Percentiles rank a stretch among this genome's conserved stretches.
Evolutionary conservation across 37 sponge, comb jelly and placozoan species (phyloP).

Genomic region (Aplysina aerophoba): DNA sequence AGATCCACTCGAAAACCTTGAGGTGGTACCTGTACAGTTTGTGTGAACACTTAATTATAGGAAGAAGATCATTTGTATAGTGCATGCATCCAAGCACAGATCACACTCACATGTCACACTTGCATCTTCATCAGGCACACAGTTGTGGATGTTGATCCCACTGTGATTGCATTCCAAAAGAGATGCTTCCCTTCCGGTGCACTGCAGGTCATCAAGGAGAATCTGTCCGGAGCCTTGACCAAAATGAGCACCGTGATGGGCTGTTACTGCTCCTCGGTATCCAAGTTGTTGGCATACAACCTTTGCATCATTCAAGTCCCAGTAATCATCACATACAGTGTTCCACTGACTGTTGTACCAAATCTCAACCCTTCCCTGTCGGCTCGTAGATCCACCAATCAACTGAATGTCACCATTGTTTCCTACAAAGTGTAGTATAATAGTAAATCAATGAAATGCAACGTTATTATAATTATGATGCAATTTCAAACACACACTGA

Average conservation of each 20-base stretch:
- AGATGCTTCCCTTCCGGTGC: slow-evolving; percentile 10
- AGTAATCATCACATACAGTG: slow-evolving; percentile 20
- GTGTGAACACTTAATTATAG: too few species aligned
- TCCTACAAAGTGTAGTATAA: too few species aligned
- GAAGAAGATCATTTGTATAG: too few species aligned
- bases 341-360: slow-evolving; percentile 14
- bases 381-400: not conserved
- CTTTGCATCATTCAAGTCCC: slow-evolving; percentile 13
- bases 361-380: slow-evolving; percentile 30
- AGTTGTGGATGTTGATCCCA: not conserved
- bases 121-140: too few species aligned
- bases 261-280: slow-evolving; percentile 1
- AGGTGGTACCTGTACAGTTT: too few species aligned
- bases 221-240: slow-evolving; percentile 1
- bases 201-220: not conserved
- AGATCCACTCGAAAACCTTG: too few species aligned
- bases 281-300: slow-evolving; percentile 30
- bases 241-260: not conserved
- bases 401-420: not conserved
- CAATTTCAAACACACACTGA: too few species aligned
- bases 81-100: too few species aligned
- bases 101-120: too few species aligned
- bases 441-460: too few species aligned
- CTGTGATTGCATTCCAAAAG: slow-evolving; percentile 4
- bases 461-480: too few species aligned